phyloP scores from a whole-genome alignment of 2,113 vertebrate genomes.

The Myxocyprinus asiaticus region DNA sequence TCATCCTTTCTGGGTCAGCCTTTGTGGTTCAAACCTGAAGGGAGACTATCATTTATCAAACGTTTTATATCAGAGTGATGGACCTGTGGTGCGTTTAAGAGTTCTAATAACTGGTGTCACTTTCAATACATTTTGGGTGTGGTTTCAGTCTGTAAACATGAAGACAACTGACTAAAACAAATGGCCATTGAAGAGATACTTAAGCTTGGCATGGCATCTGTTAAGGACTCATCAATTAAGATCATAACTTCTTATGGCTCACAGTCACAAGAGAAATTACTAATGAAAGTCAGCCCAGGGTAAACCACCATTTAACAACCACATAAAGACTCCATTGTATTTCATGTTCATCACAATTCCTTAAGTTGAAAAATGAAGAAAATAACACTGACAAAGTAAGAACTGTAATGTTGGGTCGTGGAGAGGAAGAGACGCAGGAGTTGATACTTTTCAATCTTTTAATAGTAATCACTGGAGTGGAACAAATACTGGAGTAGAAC shows the following conservation, averaged over 20 bases:
- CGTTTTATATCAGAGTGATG: conserved; percentile 52
- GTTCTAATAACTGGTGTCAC: conserved; percentile 47
- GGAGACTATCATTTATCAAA: conserved; percentile 50
- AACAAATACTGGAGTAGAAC: no score
- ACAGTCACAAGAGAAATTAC: background rate
- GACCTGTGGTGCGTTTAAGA: conserved; percentile 35
- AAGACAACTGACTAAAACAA: conserved; percentile 12
- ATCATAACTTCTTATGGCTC: background rate
- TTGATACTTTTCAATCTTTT: no score
- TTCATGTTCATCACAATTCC: no score
- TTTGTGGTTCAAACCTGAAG: conserved; percentile 51
- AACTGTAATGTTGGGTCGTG: no score
- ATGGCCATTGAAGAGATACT: background rate
- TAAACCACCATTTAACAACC: background rate
- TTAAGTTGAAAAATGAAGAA: no score
- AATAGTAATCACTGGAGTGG: no score
- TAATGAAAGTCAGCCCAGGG: conserved; percentile 11
- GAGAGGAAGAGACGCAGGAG: no score
- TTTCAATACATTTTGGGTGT: conserved; percentile 40
- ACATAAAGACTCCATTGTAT: background rate
- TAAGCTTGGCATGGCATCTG: background rate
- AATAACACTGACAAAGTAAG: no score
- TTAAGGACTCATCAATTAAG: background rate
- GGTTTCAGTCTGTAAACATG: conserved; percentile 47
- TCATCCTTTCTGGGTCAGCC: conserved; percentile 37